These are phyloP conservation scores for Andrena praecox DNA, from an alignment of 2,888 invertebrate genomes.

Conservation along the genomic window DNA sequence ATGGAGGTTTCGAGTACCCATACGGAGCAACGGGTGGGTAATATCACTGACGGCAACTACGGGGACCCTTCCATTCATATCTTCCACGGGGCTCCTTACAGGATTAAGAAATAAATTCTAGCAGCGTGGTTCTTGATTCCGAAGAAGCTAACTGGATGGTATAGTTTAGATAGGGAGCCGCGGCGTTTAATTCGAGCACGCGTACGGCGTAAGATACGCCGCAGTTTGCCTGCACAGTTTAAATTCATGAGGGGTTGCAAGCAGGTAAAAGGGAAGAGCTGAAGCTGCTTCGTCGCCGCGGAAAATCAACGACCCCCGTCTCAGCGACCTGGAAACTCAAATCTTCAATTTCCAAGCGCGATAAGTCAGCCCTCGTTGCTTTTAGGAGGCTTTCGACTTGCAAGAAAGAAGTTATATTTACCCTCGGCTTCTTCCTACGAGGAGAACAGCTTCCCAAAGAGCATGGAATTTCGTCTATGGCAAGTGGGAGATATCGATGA, in stretches of 20 bases:
- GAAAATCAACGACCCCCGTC: background rate
- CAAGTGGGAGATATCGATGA: background rate
- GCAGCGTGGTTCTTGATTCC: background rate
- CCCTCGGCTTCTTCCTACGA: background rate
- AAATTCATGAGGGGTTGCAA: conserved; percentile 18
- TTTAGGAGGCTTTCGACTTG: background rate
- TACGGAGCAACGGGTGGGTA: background rate
- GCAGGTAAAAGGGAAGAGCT: background rate
- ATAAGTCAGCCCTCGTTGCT: background rate
- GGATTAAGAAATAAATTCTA: background rate
- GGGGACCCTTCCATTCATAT: background rate
- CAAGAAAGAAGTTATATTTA: background rate
- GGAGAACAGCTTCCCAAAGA: background rate
- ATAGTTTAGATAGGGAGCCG: conserved; percentile 10
- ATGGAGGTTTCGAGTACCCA: background rate
- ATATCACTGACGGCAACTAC: background rate
- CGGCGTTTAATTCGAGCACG: conserved; percentile 3
- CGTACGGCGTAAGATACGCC: background rate
- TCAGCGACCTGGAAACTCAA: conserved; percentile 1
- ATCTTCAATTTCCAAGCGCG: conserved; percentile 18
- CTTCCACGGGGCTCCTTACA: background rate
- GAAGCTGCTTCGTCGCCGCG: background rate
- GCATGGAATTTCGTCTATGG: background rate
- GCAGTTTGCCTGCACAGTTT: background rate
- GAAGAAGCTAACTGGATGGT: conserved; percentile 8